Conservation (phyloP, 2,113 vertebrate species). For the Pelecanoides urinatrix region DNA sequence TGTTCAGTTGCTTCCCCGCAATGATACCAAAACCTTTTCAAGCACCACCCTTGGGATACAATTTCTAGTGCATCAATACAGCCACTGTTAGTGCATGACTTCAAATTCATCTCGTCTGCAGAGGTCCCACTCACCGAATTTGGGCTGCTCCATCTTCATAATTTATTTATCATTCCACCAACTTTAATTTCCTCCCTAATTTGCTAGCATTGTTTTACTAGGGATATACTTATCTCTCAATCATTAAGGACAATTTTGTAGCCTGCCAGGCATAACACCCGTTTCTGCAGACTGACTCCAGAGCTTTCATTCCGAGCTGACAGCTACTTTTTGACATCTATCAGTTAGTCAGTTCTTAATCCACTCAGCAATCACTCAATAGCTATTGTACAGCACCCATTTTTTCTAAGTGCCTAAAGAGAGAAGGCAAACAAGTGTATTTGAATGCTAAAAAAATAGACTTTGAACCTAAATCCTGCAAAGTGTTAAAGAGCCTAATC, state of each 20-base stretch:
- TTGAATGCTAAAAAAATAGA: neutral
- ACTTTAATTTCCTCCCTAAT: neutral
- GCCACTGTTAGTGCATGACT: neutral
- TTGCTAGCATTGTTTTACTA: neutral
- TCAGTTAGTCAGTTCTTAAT: conserved; percentile 29
- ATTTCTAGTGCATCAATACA: neutral
- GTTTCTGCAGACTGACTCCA: neutral
- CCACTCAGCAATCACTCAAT: neutral
- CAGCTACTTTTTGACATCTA: neutral
- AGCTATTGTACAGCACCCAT: neutral
- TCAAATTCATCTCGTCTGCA: neutral
- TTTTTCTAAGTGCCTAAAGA: neutral
- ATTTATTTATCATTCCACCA: neutral
- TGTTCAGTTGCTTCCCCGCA: neutral
- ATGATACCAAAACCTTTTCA: neutral
- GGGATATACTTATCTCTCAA: neutral
- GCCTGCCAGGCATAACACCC: neutral
- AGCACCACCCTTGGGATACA: neutral
- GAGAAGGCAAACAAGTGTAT: neutral
- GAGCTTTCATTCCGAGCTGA: neutral
- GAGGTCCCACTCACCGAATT: neutral
- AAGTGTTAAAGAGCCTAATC: conserved; percentile 42
- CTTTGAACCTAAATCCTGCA: neutral
- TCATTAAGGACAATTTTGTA: neutral
- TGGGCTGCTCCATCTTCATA: neutral